phyloP scores from a whole-genome alignment of 92 coral and sea anemone genomes.

The Galaxea fascicularis region DNA sequence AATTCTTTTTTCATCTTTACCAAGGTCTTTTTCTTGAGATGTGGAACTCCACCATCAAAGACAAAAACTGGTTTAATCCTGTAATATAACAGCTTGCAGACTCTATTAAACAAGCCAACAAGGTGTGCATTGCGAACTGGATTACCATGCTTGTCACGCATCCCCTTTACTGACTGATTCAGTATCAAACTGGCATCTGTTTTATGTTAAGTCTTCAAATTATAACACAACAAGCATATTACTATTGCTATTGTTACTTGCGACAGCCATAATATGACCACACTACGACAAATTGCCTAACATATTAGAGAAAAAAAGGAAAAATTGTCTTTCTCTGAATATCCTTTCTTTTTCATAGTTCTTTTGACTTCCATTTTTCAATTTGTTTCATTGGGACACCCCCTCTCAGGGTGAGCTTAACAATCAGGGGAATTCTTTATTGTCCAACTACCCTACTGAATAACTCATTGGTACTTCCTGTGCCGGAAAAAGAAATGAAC shows the following conservation, averaged over 20 bases:
- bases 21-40: constrained; percentile 95
- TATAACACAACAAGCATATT: not conserved
- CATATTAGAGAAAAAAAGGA: too few species aligned
- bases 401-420: too few species aligned
- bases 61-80: constrained; percentile 95
- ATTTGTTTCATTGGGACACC: too few species aligned
- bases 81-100: constrained; percentile 92
- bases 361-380: not conserved
- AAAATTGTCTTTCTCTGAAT: not conserved
- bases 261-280: too few species aligned
- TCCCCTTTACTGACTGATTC: constrained; percentile 92
- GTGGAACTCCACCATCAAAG: constrained; percentile 98
- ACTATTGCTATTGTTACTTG: too few species aligned
- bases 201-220: constrained; percentile 36
- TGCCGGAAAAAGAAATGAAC: too few species aligned
- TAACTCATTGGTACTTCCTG: too few species aligned
- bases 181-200: constrained; percentile 91
- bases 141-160: constrained; percentile 87
- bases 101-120: constrained; percentile 82
- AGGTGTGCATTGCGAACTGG: constrained; percentile 93
- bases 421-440: too few species aligned
- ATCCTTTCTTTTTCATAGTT: not conserved
- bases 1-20: constrained; percentile 31
- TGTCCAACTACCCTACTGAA: too few species aligned
- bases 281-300: too few species aligned